A percentile compares a stretch with the other conserved stretches of the same genome.
Conservation (phyloP, 2,113 vertebrate genomes). For the Caranx melampygus region DNA sequence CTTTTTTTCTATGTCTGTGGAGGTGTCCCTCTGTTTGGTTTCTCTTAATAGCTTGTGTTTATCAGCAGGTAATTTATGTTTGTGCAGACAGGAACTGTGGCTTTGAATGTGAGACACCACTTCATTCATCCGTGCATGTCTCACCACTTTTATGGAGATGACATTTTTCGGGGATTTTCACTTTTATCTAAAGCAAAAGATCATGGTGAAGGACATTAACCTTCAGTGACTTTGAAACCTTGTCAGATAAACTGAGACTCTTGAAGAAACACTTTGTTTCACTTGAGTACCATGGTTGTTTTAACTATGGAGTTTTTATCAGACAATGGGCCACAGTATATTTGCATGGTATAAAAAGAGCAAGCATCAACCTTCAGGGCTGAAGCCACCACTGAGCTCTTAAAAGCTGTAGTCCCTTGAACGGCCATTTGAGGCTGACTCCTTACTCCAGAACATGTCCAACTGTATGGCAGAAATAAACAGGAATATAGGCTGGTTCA, state of each 20-base stretch:
- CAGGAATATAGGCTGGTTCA: too few species aligned
- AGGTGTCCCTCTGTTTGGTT: slow-evolving; percentile 64
- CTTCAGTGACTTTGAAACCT: neutral
- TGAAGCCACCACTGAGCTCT: too few species aligned
- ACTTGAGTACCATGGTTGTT: too few species aligned
- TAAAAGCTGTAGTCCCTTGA: too few species aligned
- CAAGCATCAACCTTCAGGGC: too few species aligned
- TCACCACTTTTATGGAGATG: neutral
- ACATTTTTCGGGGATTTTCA: neutral
- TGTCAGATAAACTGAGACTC: neutral
- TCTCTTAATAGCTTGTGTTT: slow-evolving; percentile 29
- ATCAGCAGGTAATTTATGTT: slow-evolving; percentile 25
- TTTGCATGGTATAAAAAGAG: too few species aligned
- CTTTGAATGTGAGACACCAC: slow-evolving; percentile 1
- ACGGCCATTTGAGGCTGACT: too few species aligned
- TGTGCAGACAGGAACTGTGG: slow-evolving; percentile 13
- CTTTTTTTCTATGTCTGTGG: slow-evolving; percentile 56
- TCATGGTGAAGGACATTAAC: neutral
- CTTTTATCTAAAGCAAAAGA: neutral
- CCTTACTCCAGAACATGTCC: too few species aligned
- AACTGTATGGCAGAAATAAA: too few species aligned
- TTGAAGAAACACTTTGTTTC: too few species aligned
- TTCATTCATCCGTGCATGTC: neutral
- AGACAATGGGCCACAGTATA: too few species aligned
- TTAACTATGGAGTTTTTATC: too few species aligned